Evolutionary conservation across 1,140 invertebrate genomes (phyloP).

Genomic region (Eueides isabella): DNA sequence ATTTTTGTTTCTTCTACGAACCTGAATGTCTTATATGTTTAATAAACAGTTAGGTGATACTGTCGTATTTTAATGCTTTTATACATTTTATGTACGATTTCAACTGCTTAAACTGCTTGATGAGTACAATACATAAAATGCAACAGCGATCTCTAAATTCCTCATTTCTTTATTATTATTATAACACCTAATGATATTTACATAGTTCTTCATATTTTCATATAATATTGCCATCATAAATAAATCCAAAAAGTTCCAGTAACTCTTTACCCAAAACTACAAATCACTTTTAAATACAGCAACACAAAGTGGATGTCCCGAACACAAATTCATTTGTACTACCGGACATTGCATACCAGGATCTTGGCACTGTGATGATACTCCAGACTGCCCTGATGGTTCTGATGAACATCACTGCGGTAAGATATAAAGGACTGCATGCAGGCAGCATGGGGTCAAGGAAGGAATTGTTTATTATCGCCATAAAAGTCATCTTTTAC

Average conservation of each 20-base stretch:
- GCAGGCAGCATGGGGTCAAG: neutral
- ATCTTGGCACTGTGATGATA: slow-evolving; percentile 87
- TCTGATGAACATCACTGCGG: slow-evolving; percentile 87
- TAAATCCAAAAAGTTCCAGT: neutral
- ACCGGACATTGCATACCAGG: slow-evolving; percentile 87
- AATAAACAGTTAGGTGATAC: too few relatives aligned
- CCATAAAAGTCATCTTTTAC: neutral
- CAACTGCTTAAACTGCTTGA: too few relatives aligned
- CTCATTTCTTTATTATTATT: neutral
- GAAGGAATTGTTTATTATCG: neutral
- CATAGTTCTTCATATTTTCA: neutral
- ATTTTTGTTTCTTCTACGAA: slow-evolving; percentile 23
- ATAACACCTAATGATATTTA: neutral
- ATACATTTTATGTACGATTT: neutral
- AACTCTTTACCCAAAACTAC: slow-evolving; percentile 9
- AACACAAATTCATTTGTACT: slow-evolving; percentile 84
- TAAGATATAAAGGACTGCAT: slow-evolving; percentile 75
- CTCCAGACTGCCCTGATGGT: slow-evolving; percentile 86
- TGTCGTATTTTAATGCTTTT: too few relatives aligned
- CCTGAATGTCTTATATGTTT: neutral
- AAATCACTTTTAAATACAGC: slow-evolving; percentile 25
- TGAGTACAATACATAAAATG: neutral
- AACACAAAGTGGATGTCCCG: slow-evolving; percentile 79
- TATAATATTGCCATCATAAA: neutral
- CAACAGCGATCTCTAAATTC: neutral